Evolutionary conservation across 2,888 invertebrate species (phyloP).

Genomic region (Dugesia japonica): DNA sequence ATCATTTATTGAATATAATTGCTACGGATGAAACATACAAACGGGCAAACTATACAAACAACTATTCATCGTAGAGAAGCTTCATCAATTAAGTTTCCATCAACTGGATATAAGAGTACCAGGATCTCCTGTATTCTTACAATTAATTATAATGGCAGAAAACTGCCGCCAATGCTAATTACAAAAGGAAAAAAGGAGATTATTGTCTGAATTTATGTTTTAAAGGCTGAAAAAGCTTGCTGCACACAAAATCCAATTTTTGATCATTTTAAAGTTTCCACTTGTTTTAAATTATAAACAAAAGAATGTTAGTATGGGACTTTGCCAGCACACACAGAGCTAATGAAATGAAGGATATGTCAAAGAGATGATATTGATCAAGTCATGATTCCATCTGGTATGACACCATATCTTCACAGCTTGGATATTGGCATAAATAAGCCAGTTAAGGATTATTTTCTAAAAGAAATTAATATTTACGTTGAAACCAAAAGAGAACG

Average conservation of each 20-base stretch:
- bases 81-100: not conserved
- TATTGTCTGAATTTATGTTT: not conserved
- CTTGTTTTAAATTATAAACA: not conserved
- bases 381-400: no score
- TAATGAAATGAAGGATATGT: not conserved
- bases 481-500: not conserved
- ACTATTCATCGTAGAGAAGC: not conserved
- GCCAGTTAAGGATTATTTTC: not conserved
- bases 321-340: no score
- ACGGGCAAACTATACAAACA: not conserved
- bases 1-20: no score
- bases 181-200: not conserved
- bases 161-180: not conserved
- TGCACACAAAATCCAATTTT: not conserved
- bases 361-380: not conserved
- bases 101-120: not conserved
- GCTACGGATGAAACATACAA: not conserved
- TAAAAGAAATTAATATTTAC: not conserved
- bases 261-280: not conserved
- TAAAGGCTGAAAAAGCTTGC: not conserved
- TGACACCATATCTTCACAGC: not conserved
- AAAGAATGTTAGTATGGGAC: not conserved
- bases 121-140: not conserved
- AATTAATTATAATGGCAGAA: not conserved
- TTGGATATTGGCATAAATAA: no score